Evolutionary conservation across 2,797 vertebrate species (phyloP).

Genomic region (Scarus forsteni): DNA sequence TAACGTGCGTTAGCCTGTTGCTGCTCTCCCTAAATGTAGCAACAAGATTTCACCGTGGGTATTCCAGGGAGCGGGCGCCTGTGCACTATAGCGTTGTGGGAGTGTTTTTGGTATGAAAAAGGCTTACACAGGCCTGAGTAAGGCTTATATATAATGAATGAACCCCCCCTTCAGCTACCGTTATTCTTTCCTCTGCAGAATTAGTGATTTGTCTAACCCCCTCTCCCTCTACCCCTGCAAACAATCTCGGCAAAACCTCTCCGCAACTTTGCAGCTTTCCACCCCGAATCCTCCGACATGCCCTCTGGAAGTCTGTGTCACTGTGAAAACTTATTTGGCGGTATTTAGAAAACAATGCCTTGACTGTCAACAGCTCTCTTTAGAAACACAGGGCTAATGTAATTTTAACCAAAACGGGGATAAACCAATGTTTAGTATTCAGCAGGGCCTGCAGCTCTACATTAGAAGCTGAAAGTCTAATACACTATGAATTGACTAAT

Average conservation of each 20-base stretch:
- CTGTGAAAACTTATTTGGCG: conserved; percentile 45
- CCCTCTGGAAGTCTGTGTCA: conserved; percentile 46
- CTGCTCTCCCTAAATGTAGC: conserved; percentile 56
- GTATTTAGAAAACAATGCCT: conserved; percentile 49
- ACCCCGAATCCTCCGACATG: conserved; percentile 40
- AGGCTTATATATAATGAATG: conserved; percentile 80
- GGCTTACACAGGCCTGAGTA: conserved; percentile 75
- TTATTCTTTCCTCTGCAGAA: conserved; percentile 73
- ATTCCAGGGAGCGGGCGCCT: conserved; percentile 34
- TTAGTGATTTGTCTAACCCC: conserved; percentile 66
- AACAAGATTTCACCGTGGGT: conserved; percentile 51
- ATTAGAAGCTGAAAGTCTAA: conserved; percentile 40
- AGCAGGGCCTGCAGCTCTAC: conserved; percentile 43
- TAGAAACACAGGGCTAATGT: conserved; percentile 49
- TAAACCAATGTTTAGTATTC: conserved; percentile 63
- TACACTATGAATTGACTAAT: conserved; percentile 41
- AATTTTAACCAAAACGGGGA: conserved; percentile 53
- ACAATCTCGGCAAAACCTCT: conserved; percentile 39
- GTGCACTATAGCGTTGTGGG: conserved; percentile 50
- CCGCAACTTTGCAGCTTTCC: conserved; percentile 22
- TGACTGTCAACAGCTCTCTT: conserved; percentile 47
- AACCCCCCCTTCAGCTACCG: conserved; percentile 66
- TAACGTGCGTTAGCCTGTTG: conserved; percentile 54
- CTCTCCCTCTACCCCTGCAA: conserved; percentile 14
- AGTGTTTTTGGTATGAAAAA: conserved; percentile 68